Evolutionary conservation across 2,797 vertebrate species (phyloP).

Genomic region (Pyrocephalus nanus): DNA sequence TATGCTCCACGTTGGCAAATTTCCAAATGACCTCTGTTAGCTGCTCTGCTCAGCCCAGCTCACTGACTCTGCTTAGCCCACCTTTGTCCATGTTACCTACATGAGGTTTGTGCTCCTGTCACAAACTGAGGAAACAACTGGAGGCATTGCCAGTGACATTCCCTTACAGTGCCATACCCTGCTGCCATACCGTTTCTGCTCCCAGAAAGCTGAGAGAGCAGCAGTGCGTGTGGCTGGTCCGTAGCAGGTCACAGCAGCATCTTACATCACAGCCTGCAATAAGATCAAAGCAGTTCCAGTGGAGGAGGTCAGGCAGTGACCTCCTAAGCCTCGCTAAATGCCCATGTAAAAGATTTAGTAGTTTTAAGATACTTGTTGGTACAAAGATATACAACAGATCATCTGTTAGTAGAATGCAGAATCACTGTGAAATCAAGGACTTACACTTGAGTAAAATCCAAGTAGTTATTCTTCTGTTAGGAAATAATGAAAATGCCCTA

Average conservation of each 20-base stretch:
- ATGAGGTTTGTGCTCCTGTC: neutral
- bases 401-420: neutral
- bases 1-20: rapidly evolving
- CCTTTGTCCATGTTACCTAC: neutral
- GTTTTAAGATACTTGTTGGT: neutral
- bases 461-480: neutral
- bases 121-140: neutral
- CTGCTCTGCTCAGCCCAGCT: neutral
- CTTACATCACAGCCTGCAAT: neutral
- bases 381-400: neutral
- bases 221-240: rapidly evolving
- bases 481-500: neutral
- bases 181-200: neutral
- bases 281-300: neutral
- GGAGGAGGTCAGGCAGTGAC: neutral
- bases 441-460: neutral
- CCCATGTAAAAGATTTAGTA: neutral
- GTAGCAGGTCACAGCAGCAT: neutral
- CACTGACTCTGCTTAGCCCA: neutral
- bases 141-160: neutral
- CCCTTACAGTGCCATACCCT: neutral
- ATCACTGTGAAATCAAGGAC: neutral
- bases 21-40: neutral
- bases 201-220: neutral
- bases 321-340: neutral